Evolutionary conservation across 2,797 vertebrate species (phyloP).

Genomic region (Aldrovandia affinis): DNA sequence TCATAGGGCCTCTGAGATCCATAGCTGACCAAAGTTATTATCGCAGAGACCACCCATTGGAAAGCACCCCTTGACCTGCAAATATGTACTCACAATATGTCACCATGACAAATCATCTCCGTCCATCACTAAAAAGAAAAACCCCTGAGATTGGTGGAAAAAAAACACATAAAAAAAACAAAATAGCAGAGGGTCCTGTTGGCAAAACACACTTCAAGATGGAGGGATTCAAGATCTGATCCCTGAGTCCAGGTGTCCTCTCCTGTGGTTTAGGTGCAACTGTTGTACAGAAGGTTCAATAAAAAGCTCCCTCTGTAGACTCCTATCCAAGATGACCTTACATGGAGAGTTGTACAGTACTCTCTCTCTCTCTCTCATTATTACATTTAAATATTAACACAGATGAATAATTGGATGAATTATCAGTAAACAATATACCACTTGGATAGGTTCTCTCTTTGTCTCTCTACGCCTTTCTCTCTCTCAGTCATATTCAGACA

Average conservation of each 20-base stretch:
- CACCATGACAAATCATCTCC: constrained; percentile 17
- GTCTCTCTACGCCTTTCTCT: not conserved
- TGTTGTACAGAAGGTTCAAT: not conserved
- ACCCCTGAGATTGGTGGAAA: constrained; percentile 11
- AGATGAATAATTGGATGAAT: not conserved
- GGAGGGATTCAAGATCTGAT: not conserved
- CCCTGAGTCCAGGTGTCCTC: not conserved
- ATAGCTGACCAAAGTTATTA: constrained; percentile 41
- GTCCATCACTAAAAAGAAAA: constrained; percentile 16
- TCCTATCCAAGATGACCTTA: not conserved
- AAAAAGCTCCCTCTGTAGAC: not conserved
- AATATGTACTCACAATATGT: constrained; percentile 22
- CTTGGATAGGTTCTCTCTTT: not conserved
- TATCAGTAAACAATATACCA: not conserved
- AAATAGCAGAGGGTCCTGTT: not conserved
- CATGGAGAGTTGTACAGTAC: not conserved
- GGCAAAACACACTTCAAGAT: not conserved
- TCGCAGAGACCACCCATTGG: constrained; percentile 17
- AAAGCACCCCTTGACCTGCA: constrained; percentile 20
- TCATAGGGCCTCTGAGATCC: constrained; percentile 38
- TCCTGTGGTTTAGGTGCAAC: not conserved
- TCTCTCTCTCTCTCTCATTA: not conserved
- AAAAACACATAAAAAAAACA: not conserved
- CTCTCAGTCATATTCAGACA: not conserved
- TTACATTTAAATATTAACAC: not conserved